Base-by-base conservation (phyloP, 1,140 invertebrate genomes). In the Ephestia elutella region DNA sequence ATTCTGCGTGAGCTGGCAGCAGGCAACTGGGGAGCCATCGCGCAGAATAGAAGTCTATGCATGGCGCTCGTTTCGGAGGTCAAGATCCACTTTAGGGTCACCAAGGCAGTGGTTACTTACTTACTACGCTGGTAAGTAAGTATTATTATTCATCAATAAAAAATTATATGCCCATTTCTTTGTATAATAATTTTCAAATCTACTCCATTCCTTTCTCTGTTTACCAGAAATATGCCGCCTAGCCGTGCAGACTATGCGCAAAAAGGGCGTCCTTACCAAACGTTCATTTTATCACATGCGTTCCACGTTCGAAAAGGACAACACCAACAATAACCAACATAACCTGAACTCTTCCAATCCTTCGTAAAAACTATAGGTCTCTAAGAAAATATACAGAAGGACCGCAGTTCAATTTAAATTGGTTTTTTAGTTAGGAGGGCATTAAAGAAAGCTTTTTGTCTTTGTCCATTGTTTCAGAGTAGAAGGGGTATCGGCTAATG, bases 221-320 rank as follows among this genome's bases (percentile, higher is more conserved):
- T 55, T 68, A 50, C 61, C 74, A 74, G 73, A 86, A 85, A 86
- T 87, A 81, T 87, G 82, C 84, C 80, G 80, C 82, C 82, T 85
- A 85, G 79, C 78, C 75, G 73, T 67, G 80, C 83, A 87, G 85
- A 87, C 85, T 83, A 83, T 80, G 70, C 80, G 81, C 85, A 87
- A 87, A 87, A 87, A 87, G 82, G 77, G 71, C 78, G 80, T 80
- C 80, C 74, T 77, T 69, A 81, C 78, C 70, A 71, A 76, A 78
- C 70, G 65, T 60, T 68, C 74, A 70, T 80, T 78, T 82, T 78
- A 83, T 84, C 82, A 78, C 82, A 87, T 84, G 80, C 84, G 78
- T 80, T 73, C 74, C 77, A 63, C 66, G 78, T 62, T 56, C 28
- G 71, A 85, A 59, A 57, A 75, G 73, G 81, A 82, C 63, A 55